A percentile compares a stretch with the other conserved stretches of the same genome.
Evolutionary conservation across 2,888 invertebrate genomes (phyloP).

Genomic region (Rhagonycha fulva): DNA sequence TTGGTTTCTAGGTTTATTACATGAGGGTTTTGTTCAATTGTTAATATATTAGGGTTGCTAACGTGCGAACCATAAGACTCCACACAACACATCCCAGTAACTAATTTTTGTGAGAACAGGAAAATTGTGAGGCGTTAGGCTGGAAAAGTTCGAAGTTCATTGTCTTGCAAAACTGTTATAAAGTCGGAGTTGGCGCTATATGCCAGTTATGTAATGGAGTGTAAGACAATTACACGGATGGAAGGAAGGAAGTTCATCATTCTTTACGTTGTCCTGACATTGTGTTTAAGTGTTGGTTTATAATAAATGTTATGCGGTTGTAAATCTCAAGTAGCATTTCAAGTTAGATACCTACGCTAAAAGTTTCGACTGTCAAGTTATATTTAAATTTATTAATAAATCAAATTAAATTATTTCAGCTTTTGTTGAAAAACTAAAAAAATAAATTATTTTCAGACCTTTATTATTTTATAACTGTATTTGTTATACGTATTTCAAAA

Average conservation of each 20-base stretch:
- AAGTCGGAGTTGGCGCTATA: constrained; percentile 12
- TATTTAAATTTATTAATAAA: constrained; percentile 1
- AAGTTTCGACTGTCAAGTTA: not conserved
- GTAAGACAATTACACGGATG: constrained; percentile 28
- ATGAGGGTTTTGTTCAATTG: constrained; percentile 1
- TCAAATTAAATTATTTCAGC: not conserved
- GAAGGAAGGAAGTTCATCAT: constrained; percentile 29
- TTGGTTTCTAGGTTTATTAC: not conserved
- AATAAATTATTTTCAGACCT: not conserved
- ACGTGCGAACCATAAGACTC: not conserved
- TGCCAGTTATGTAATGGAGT: constrained; percentile 25
- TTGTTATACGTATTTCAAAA: not conserved
- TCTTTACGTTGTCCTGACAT: constrained; percentile 20
- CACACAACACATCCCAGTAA: constrained; percentile 3
- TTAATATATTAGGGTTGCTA: not conserved
- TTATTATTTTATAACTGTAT: not conserved
- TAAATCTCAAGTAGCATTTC: constrained; percentile 9
- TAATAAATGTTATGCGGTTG: constrained; percentile 10
- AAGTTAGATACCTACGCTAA: not conserved
- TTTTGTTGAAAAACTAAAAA: not conserved
- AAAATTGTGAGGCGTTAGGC: constrained; percentile 11
- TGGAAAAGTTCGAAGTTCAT: constrained; percentile 16
- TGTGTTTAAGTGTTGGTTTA: constrained; percentile 17
- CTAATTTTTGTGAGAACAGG: constrained; percentile 12
- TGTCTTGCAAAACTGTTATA: constrained; percentile 14